A percentile compares a stretch with the other conserved stretches of the same genome.
These are phyloP conservation scores for Barnardius zonarius DNA, from an alignment of 2,113 vertebrate species.

Conservation along the genomic window DNA sequence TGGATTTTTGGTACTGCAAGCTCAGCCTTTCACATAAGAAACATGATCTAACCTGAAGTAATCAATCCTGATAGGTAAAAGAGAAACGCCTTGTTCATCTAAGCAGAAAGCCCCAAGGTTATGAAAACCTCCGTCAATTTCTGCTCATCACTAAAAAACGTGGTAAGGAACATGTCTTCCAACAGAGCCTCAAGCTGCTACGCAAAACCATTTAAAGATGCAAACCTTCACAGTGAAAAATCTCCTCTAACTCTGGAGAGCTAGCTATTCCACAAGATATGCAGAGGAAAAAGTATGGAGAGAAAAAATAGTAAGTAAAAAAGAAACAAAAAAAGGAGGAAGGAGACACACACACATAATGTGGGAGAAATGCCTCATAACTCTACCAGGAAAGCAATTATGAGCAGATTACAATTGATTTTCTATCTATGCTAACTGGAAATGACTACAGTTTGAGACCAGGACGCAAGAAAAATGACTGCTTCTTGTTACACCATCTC, in stretches of 20 bases:
- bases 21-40: neutral
- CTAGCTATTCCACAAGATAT: neutral
- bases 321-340: neutral
- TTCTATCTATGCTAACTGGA: constrained; percentile 29
- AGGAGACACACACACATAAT: neutral
- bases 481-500: neutral
- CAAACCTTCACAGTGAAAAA: neutral
- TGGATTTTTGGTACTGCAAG: neutral
- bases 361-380: neutral
- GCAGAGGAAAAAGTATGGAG: neutral
- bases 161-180: neutral
- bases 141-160: neutral
- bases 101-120: constrained; percentile 37
- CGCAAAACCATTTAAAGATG: neutral
- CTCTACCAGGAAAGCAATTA: constrained; percentile 6
- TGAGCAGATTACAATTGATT: constrained; percentile 28
- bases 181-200: constrained; percentile 23
- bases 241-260: neutral
- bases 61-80: constrained; percentile 8
- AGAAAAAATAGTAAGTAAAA: neutral
- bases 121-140: neutral
- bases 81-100: neutral
- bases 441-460: neutral
- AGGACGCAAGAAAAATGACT: neutral
- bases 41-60: constrained; percentile 6